phyloP scores from a whole-genome alignment of 1,140 invertebrate species.

The Trichonephila clavata region DNA sequence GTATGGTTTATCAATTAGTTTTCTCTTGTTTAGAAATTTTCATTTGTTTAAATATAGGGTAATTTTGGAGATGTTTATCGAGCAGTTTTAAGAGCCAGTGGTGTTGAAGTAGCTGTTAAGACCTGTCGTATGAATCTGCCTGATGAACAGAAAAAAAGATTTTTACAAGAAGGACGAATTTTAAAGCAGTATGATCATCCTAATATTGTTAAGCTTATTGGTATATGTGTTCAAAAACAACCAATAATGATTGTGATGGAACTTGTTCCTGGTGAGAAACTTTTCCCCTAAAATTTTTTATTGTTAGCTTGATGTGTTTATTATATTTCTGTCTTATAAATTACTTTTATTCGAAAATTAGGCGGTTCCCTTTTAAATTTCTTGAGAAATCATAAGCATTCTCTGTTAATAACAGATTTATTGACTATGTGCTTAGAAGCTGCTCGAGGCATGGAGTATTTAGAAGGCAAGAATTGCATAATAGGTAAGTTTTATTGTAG shows the following conservation, averaged over 20 bases:
- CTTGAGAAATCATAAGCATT: slow-evolving; percentile 84
- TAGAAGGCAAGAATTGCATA: slow-evolving; percentile 98
- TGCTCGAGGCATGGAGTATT: slow-evolving; percentile 96
- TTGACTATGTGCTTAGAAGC: slow-evolving; percentile 95
- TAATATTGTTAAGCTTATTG: slow-evolving; percentile 97
- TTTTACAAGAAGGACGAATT: slow-evolving; percentile 96
- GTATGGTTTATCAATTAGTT: no score
- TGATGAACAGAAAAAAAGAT: slow-evolving; percentile 97
- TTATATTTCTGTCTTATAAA: not conserved
- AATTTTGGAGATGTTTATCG: slow-evolving; percentile 99
- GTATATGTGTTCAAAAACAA: slow-evolving; percentile 98
- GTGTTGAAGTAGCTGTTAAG: slow-evolving; percentile 95
- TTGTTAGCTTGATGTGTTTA: not conserved
- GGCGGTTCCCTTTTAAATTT: slow-evolving; percentile 94
- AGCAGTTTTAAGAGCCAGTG: slow-evolving; percentile 90
- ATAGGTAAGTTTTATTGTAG: slow-evolving; percentile 82
- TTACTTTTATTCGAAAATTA: slow-evolving; percentile 79
- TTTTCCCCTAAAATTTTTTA: not conserved
- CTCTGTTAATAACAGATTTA: slow-evolving; percentile 82
- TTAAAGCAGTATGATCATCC: slow-evolving; percentile 98
- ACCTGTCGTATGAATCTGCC: slow-evolving; percentile 95
- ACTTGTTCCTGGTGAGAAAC: slow-evolving; percentile 90
- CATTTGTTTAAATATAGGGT: slow-evolving; percentile 85
- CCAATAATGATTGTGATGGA: slow-evolving; percentile 99
- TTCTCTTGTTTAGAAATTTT: not conserved